phyloP scores from a whole-genome alignment of 2,113 vertebrate genomes.

The Prolemur simus region DNA sequence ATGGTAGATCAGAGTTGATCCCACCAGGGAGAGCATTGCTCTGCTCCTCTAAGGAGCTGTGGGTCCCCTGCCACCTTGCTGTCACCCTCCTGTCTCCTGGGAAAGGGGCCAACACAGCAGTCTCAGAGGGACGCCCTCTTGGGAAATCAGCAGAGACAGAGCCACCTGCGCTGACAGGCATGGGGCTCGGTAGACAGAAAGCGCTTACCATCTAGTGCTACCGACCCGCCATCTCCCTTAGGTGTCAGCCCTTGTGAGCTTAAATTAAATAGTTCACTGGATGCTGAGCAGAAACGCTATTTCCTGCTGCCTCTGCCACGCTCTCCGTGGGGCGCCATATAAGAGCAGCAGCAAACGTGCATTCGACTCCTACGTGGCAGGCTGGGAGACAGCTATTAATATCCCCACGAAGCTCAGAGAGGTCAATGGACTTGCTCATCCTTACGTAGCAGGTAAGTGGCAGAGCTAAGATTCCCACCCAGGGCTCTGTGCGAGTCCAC shows the following conservation, averaged over 20 bases:
- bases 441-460: background rate
- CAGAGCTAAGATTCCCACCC: background rate
- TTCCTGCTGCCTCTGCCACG: conserved; percentile 5
- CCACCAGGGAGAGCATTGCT: background rate
- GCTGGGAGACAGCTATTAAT: conserved; percentile 13
- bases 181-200: background rate
- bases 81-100: background rate
- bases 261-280: background rate
- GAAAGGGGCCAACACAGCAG: background rate
- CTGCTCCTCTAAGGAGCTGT: background rate
- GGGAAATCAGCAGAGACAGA: conserved; percentile 11
- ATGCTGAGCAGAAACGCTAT: background rate
- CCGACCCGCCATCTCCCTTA: background rate
- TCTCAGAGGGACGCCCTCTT: conserved; percentile 3
- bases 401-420: background rate
- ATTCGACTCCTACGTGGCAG: background rate
- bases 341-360: background rate
- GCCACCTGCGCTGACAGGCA: background rate
- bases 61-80: background rate
- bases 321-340: background rate
- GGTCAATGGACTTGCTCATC: background rate
- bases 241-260: background rate
- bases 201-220: rapidly evolving
- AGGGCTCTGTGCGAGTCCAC: background rate
- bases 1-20: background rate